phyloP scores from a whole-genome alignment of 2,888 invertebrate species.

The Limnephilus lunatus region DNA sequence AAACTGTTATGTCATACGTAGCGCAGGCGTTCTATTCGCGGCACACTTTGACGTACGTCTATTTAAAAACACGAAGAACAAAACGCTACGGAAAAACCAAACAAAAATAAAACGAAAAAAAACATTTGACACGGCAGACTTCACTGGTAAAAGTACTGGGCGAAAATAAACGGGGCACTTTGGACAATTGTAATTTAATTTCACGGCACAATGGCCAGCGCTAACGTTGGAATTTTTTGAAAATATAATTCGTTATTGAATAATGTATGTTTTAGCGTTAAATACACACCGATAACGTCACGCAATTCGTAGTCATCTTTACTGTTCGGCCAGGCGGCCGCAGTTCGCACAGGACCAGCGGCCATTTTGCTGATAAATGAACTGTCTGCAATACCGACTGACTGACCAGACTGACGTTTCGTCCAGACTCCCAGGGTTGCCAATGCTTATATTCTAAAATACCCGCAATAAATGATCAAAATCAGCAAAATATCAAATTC shows the following conservation, averaged over 20 bases:
- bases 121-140: constrained; percentile 44
- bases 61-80: constrained; percentile 48
- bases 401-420: constrained; percentile 54
- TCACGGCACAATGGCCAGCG: neutral
- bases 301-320: constrained; percentile 95
- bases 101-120: constrained; percentile 50
- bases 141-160: constrained; percentile 34
- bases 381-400: constrained; percentile 56
- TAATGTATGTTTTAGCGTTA: constrained; percentile 40
- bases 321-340: constrained; percentile 88
- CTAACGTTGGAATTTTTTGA: neutral
- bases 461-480: too few species aligned
- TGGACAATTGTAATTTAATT: constrained; percentile 41
- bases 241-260: neutral
- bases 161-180: constrained; percentile 54
- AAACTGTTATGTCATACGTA: constrained; percentile 52
- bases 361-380: constrained; percentile 59
- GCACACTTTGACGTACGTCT: constrained; percentile 27
- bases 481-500: too few species aligned
- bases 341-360: constrained; percentile 58
- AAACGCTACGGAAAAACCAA: constrained; percentile 28
- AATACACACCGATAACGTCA: constrained; percentile 89
- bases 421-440: neutral
- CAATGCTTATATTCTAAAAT: too few species aligned
- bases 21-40: constrained; percentile 16